Base-by-base conservation (phyloP, 2,888 invertebrate genomes). In the Drosophila trichaetosa region DNA sequence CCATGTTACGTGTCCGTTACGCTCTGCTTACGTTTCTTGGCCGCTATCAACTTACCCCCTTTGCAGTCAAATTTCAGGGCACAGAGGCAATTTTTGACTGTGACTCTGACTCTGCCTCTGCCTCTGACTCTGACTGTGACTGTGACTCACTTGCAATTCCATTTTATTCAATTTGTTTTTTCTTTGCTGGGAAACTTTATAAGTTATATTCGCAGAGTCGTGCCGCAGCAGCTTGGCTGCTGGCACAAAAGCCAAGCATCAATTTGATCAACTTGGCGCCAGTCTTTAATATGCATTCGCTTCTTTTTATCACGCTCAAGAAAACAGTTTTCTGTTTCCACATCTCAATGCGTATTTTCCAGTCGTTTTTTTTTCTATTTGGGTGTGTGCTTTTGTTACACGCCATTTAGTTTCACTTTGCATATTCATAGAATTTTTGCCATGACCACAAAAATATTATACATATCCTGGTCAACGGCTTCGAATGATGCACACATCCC, bases 241-340 rank as follows among this genome's bases (percentile, higher is more conserved):
- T 74, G 80, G 72, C 78, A 87, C 84, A 83, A 68, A 77, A 77
- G 82, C 77, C 83, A 75, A 83, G 78, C 86, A 88, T 88, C 88
- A 83, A 83, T 86, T 88, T 84, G 86, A 87, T 88, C 82, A 86
- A 73, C 82, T 87, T 86, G 87, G 87, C 87, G 87, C 88, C 87
- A 87, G 82, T 81, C 76, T 76, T 82, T 82, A 80, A 82, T 87
- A 82, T 86, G 67, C 82, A 76, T 80, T 83, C 69, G 31, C 78
- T 64, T 63, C 51, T 40, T 65, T 49, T 69, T 29, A 21, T 40
- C 27, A 31, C 6, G 27, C 42, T 52, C 34, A n/a, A 29, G 53
- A 46, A 58, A 38, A 33, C 29, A 29, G n/a, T 66, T 61, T 54
- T 62, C 60, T 24, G 56, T 61, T 60, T 38, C 4, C 38, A 40